Base-by-base conservation (phyloP, 1,140 invertebrate species). In the Cardiocondyla obscurior region DNA sequence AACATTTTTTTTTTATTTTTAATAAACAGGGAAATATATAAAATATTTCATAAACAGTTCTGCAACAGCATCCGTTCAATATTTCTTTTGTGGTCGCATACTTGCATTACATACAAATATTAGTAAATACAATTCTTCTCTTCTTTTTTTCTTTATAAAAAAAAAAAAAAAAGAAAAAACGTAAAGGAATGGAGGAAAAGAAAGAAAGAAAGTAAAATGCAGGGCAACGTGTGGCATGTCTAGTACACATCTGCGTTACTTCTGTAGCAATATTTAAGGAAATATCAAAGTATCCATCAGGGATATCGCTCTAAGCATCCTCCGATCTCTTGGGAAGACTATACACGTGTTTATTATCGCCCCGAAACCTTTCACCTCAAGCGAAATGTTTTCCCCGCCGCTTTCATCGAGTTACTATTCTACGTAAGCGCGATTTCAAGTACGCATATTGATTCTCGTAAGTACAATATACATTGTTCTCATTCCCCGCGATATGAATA, bases 371-470 rank as follows among this genome's bases (percentile, higher is more conserved):
- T 76, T 49, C 28, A 62, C 64, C 55, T 73, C 19, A 49, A 30
- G 12, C 19, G 10, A 44, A 81, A 60, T 49, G 25, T 58, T 60
- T 51, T 74, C 28, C 55, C 16, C 28, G 10, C 10, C 14, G 46
- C 28, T 46, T 46, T 44, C 30, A 14, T 22, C 53, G 60, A 7
- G 16, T 53, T 77, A 65, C 44, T 51, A 77, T 77, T 77, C 73
- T 22, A 10, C 30, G 33, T 64, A 87, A 87, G 74, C 69, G 58
- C 86, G 70, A 89, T 81, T 86, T 81, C 81, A 14, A 73, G 70
- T 70, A 79, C 85, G 82, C 84, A 89, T 90, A 90, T 89, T 89
- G 89, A 90, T 90, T 84, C 81, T 85, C 74, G 84, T 84, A 89
- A 87, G 88, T 83, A 89, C 83, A 87, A 88, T 90, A 84, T 86